Evolutionary conservation across 1,140 invertebrate genomes (phyloP).

Genomic region (Zaprionus kolodkinae): DNA sequence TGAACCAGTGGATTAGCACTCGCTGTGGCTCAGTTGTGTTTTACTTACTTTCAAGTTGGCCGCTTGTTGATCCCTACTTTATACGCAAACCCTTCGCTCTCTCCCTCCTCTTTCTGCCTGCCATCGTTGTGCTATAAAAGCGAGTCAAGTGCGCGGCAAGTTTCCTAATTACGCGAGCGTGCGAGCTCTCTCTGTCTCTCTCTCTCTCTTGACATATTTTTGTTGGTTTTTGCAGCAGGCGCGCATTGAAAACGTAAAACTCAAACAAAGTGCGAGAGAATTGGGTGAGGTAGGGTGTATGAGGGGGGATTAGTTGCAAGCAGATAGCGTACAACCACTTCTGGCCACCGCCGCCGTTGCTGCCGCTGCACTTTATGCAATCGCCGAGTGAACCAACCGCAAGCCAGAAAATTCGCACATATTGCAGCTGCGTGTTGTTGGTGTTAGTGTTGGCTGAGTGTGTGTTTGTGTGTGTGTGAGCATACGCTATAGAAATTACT

Average conservation of each 20-base stretch:
- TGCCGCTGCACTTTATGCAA: constrained; percentile 35
- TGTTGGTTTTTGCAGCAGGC: constrained; percentile 32
- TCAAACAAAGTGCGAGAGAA: constrained; percentile 13
- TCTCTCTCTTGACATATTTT: constrained; percentile 67
- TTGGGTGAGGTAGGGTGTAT: background rate
- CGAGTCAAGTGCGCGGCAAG: constrained; percentile 74
- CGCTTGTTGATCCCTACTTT: constrained; percentile 31
- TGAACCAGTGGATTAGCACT: constrained; percentile 26
- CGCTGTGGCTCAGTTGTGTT: constrained; percentile 29
- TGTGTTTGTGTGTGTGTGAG: background rate
- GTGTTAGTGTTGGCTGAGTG: background rate
- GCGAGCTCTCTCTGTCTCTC: constrained; percentile 50
- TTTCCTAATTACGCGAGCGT: constrained; percentile 73
- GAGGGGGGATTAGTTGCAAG: constrained; percentile 4
- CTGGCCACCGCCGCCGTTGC: constrained; percentile 8
- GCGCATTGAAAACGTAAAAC: constrained; percentile 55
- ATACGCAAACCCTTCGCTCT: background rate
- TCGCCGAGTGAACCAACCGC: constrained; percentile 32
- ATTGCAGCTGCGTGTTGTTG: constrained; percentile 24
- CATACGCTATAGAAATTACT: constrained; percentile 39
- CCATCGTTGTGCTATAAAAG: constrained; percentile 37
- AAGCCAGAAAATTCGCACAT: constrained; percentile 48
- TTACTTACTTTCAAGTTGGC: constrained; percentile 42
- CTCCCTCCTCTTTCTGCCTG: background rate
- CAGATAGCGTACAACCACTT: constrained; percentile 37